phyloP scores from a whole-genome alignment of 2,113 vertebrate species.

The Nipponia nippon region DNA sequence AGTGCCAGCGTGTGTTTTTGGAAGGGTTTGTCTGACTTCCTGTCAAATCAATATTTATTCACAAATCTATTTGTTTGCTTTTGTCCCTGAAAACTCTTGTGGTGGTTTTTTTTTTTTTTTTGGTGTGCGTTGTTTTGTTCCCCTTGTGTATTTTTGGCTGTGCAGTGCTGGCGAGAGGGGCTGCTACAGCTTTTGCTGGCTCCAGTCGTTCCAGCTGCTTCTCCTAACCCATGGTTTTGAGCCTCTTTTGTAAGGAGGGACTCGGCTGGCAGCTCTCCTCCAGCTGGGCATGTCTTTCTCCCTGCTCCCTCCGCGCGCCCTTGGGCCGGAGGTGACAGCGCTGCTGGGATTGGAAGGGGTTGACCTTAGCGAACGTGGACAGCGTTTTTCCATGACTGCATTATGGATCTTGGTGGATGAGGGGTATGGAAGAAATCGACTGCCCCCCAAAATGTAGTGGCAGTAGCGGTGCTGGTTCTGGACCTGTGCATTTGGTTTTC shows the following conservation, averaged over 20 bases:
- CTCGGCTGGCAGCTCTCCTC: not conserved
- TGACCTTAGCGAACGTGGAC: fast-evolving
- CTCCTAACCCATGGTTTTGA: not conserved
- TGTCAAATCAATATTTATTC: constrained; percentile 69
- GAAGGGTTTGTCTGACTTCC: constrained; percentile 29
- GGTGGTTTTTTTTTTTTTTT: not conserved
- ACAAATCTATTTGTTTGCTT: constrained; percentile 60
- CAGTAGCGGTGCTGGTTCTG: not conserved
- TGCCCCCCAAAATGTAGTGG: not conserved
- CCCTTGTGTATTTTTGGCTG: constrained; percentile 42
- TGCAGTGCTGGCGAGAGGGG: not conserved
- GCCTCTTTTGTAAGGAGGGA: not conserved
- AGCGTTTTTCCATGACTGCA: fast-evolving
- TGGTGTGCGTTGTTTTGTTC: not conserved
- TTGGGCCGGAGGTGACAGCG: not conserved
- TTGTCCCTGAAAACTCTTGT: constrained; percentile 42
- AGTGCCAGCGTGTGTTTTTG: not conserved
- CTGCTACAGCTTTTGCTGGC: constrained; percentile 16
- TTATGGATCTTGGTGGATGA: fast-evolving
- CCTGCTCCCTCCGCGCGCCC: fast-evolving
- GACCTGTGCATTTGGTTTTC: no score
- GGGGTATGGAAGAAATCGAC: not conserved
- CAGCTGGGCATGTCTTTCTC: not conserved
- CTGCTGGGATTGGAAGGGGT: not conserved
- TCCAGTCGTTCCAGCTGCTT: not conserved